Base-by-base conservation (phyloP, 2,888 invertebrate species). In the Embidobia sp. region DNA sequence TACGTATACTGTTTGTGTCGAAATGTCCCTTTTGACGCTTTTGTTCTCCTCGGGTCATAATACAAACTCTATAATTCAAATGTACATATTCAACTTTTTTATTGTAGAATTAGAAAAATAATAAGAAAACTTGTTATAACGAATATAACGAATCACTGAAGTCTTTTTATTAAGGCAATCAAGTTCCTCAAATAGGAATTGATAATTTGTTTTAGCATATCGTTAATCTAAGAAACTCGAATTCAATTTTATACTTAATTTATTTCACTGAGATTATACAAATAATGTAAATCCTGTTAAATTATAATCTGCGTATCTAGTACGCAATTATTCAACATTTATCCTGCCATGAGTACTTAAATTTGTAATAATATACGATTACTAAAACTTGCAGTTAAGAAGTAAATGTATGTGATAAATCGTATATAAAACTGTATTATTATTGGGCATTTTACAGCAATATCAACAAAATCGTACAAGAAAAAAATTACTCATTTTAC, bases 321-420 rank as follows among this genome's bases (percentile, higher is more conserved):
- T 35, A 2, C 5, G 19, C 27, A 57, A 8, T 16, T 44, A 31
- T 33, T 11, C 13, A 8, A 35, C 11, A 26, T 61, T 37, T 22
- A 16, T 49, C 48, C 63, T 49, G 49, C 27, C 19, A 63, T 29
- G 13, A 49, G 27, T 63, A 63, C 40, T 63, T 63, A 49, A 63
- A 4, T 48, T 61, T 61, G 8, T 33, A 13, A 37, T 7, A 4
- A 22, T 22, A 42, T 22, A 27, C 33, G 13, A 15, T 46, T 11
- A 22, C 26, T 37, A 4, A 37, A 16, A 10, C 8, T 22, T 51
- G 22, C n/a, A 35, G 51, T 51, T 35, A 53, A 49, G 37, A 49
- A 37, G 27, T 49, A 16, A 22, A 22, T 22, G 3, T 22, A 22
- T 31, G 63, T 51, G 37, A 64, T 51, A 42, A 42, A 42, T 51